These are phyloP conservation scores for Sarcophilus harrisii DNA, from an alignment of 2,797 vertebrate genomes.

Conservation along the genomic window DNA sequence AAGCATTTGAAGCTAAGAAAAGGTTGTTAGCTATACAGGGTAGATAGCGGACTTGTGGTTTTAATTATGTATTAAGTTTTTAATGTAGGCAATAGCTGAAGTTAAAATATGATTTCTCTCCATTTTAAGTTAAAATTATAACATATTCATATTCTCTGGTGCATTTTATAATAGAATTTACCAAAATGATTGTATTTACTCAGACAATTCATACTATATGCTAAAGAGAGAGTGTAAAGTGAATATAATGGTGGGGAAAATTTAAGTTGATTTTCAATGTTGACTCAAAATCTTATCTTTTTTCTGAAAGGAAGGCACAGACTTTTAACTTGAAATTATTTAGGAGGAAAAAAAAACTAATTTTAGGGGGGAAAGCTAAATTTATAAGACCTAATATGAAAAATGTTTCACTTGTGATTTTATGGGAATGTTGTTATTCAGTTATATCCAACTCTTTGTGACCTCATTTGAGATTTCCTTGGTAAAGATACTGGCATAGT, in stretches of 20 bases:
- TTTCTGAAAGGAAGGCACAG: slow-evolving; percentile 3
- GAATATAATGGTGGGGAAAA: neutral
- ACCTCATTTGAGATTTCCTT: neutral
- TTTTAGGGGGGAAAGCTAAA: slow-evolving; percentile 40
- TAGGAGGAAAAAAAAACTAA: neutral
- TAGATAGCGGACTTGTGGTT: slow-evolving; percentile 44
- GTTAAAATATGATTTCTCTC: slow-evolving; percentile 29
- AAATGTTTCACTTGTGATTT: neutral
- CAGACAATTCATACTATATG: slow-evolving; percentile 31
- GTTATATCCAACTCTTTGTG: neutral
- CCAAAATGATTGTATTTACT: slow-evolving; percentile 8
- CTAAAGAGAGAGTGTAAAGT: neutral
- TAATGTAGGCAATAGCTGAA: slow-evolving; percentile 41
- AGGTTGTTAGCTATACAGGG: slow-evolving; percentile 26
- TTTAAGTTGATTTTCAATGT: neutral
- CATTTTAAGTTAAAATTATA: slow-evolving; percentile 34
- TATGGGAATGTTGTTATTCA: neutral
- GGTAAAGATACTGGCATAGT: neutral
- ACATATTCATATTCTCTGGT: neutral
- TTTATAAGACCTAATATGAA: neutral
- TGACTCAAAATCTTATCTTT: slow-evolving; percentile 18
- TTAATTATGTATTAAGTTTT: slow-evolving; percentile 52
- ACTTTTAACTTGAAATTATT: slow-evolving; percentile 19
- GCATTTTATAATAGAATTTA: slow-evolving; percentile 9
- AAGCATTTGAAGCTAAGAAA: slow-evolving; percentile 40